These are phyloP conservation scores for Eubucco bourcierii DNA, from an alignment of 2,113 vertebrate species.

Conservation along the genomic window DNA sequence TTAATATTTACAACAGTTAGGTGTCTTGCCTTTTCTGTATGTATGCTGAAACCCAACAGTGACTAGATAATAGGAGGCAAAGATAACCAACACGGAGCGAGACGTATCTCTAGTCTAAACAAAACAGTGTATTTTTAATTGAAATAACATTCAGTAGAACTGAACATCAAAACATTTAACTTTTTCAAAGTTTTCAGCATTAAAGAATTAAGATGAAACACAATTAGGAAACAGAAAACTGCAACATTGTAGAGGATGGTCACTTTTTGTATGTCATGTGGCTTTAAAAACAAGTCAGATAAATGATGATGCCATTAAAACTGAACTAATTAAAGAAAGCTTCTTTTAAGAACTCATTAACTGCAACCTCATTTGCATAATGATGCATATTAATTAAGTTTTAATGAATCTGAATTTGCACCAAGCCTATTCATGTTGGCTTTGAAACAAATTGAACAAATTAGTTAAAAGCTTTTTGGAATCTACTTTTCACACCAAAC, in stretches of 20 bases:
- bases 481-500: slow-evolving; percentile 99
- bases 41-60: neutral
- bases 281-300: slow-evolving; percentile 99
- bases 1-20: neutral
- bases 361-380: slow-evolving; percentile 99
- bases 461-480: slow-evolving; percentile 99
- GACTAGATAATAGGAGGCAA: slow-evolving; percentile 34
- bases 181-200: slow-evolving; percentile 81
- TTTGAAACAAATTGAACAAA: slow-evolving; percentile 99
- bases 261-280: slow-evolving; percentile 90
- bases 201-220: slow-evolving; percentile 81
- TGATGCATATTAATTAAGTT: slow-evolving; percentile 99
- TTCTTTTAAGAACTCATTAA: slow-evolving; percentile 99
- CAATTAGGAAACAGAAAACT: slow-evolving; percentile 77
- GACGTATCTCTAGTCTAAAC: slow-evolving; percentile 49
- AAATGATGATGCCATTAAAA: slow-evolving; percentile 99
- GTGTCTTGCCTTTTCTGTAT: neutral
- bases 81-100: slow-evolving; percentile 47
- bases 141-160: slow-evolving; percentile 72
- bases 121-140: slow-evolving; percentile 72
- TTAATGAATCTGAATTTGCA: slow-evolving; percentile 99
- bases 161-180: slow-evolving; percentile 79
- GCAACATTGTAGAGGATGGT: slow-evolving; percentile 81
- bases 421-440: slow-evolving; percentile 99
- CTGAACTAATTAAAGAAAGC: slow-evolving; percentile 99